Conservation (phyloP, 2,888 invertebrate genomes). For the Halocaridina rubra region DNA sequence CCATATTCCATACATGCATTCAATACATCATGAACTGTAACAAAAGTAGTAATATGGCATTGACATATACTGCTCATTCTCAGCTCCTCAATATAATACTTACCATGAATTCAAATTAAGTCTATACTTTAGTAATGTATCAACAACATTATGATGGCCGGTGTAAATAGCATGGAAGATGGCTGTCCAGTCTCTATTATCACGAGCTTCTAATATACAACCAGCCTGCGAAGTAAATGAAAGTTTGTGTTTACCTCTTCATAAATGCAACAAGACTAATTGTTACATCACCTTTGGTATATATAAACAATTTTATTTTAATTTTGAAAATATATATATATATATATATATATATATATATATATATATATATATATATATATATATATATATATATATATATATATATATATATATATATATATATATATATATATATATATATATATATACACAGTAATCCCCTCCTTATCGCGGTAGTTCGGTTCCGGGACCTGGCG, state of each 20-base stretch:
- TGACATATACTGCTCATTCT: too few species aligned
- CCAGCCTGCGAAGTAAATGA: conserved; percentile 65
- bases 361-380: too few species aligned
- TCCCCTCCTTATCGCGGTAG: background rate
- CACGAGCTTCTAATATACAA: conserved; percentile 68
- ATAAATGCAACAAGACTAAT: too few species aligned
- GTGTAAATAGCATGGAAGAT: conserved; percentile 69
- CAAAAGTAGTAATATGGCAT: background rate
- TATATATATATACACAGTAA: background rate
- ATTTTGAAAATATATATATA: too few species aligned
- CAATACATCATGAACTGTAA: too few species aligned
- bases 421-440: background rate
- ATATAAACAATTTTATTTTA: too few species aligned
- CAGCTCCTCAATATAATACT: too few species aligned
- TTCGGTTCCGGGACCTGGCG: too few species aligned
- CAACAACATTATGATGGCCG: conserved; percentile 70
- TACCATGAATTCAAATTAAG: conserved; percentile 68
- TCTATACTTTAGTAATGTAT: conserved; percentile 68
- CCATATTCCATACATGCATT: too few species aligned
- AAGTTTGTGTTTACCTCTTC: too few species aligned
- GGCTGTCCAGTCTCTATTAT: conserved; percentile 69
- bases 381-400: background rate
- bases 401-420: background rate
- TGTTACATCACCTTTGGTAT: too few species aligned
- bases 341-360: too few species aligned